A percentile compares a stretch with the other conserved stretches of the same genome.
These are phyloP conservation scores for Aurelia sp. DNA, from an alignment of 30 jellyfish, hydroid and myxozoan species.

Conservation along the genomic window DNA sequence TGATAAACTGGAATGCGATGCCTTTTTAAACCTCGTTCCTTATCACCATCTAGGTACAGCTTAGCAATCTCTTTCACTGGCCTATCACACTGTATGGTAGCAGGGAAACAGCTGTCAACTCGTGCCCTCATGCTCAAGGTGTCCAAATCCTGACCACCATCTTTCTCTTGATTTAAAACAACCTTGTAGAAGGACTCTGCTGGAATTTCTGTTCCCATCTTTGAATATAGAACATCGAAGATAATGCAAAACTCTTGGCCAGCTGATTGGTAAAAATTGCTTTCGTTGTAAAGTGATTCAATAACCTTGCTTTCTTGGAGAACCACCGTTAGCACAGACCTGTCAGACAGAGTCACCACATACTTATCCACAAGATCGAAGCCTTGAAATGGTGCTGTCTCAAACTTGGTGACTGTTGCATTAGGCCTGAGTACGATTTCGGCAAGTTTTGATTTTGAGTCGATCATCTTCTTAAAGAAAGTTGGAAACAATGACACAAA, in stretches of 20 bases:
- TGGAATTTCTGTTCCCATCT: slow-evolving; percentile 31
- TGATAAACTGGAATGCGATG: slow-evolving; percentile 21
- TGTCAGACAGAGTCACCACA: slow-evolving; percentile 6
- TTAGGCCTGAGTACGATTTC: not conserved
- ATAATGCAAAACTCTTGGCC: slow-evolving; percentile 35
- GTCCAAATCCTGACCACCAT: slow-evolving; percentile 25
- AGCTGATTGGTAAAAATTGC: slow-evolving; percentile 1
- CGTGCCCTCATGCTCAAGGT: slow-evolving; percentile 7
- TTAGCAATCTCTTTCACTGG: slow-evolving; percentile 22
- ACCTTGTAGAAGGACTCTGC: slow-evolving; percentile 32
- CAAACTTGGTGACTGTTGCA: not conserved
- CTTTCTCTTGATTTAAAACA: slow-evolving; percentile 32
- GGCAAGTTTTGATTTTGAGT: not conserved
- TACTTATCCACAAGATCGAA: slow-evolving; percentile 7
- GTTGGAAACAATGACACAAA: slow-evolving; percentile 7
- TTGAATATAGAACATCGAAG: slow-evolving; percentile 29
- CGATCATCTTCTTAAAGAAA: slow-evolving; percentile 17
- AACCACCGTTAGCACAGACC: slow-evolving; percentile 6
- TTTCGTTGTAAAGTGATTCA: slow-evolving; percentile 14
- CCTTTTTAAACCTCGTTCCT: slow-evolving; percentile 11
- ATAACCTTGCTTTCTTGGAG: slow-evolving; percentile 27
- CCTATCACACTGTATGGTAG: slow-evolving; percentile 28
- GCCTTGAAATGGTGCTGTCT: slow-evolving; percentile 5
- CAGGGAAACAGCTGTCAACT: slow-evolving; percentile 23
- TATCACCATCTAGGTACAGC: slow-evolving; percentile 5